Conservation (phyloP, 2,888 invertebrate species). For the Steinernema carpocapsae region DNA sequence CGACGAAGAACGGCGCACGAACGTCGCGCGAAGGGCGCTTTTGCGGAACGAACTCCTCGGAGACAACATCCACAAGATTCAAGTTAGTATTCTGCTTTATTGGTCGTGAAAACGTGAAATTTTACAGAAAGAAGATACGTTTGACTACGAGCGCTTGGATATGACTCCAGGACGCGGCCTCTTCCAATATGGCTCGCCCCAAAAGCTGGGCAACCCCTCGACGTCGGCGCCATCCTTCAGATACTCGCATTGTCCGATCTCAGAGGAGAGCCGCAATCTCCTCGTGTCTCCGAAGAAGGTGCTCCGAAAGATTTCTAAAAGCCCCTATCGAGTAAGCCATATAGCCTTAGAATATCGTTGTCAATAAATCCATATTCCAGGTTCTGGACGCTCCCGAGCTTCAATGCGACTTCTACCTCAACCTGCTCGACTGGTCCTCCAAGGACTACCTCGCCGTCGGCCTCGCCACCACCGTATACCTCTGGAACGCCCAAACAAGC, state of each 20-base stretch:
- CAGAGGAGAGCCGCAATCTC: conserved; percentile 90
- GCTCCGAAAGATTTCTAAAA: conserved; percentile 93
- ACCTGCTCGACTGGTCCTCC: conserved; percentile 98
- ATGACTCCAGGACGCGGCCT: conserved; percentile 2
- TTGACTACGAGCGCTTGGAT: background rate
- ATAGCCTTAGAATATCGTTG: no score
- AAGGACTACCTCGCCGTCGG: conserved; percentile 98
- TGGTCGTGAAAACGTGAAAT: background rate
- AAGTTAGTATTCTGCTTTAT: conserved; percentile 41
- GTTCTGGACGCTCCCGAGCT: conserved; percentile 91
- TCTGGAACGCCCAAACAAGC: conserved; percentile 98
- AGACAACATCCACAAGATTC: conserved; percentile 77
- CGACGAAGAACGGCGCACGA: conserved; percentile 47
- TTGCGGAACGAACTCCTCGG: conserved; percentile 93
- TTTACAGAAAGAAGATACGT: conserved; percentile 29
- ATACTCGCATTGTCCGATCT: conserved; percentile 79
- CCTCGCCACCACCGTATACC: conserved; percentile 92
- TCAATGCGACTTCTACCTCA: conserved; percentile 98
- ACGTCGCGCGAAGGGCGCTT: conserved; percentile 84
- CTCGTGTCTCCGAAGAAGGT: conserved; percentile 93
- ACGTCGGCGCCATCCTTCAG: conserved; percentile 42
- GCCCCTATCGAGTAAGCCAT: conserved; percentile 87
- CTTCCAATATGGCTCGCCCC: conserved; percentile 42
- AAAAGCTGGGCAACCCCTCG: conserved; percentile 47
- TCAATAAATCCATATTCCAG: conserved; percentile 33